Base-by-base conservation (phyloP, 2,113 vertebrate species). In the Istiophorus platypterus region DNA sequence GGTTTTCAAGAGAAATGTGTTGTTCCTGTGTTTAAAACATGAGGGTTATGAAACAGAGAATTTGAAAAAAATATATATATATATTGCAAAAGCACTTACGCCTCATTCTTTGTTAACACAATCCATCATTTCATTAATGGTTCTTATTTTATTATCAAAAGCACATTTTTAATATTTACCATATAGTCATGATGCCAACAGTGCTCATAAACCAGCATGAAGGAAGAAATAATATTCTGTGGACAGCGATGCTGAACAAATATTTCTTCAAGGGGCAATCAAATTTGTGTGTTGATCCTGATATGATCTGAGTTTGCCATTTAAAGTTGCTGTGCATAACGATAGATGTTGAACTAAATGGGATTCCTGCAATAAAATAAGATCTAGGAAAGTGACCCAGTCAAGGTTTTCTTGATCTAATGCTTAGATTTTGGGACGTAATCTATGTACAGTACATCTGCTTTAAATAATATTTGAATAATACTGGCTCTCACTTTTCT, bases 251-350 rank as follows among this genome's bases (percentile, higher is more conserved):
- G 49, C 18, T 7, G 8, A 80, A 26, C 20, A 70, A 45, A 62
- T 31, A 57, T 27, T 62, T 51, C 5, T 37, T 20, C 4, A 41
- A 66, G 31, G 22, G 12, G 34, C 0, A 57, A 15, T 49, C 5
- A 59, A 24, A 27, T 31, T 45, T 39, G 9, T 15, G 24, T 42
- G 14, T 20, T 7, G 1, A 64, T 29, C 13, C 14, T 57, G 34
- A 24, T 4, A 1, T 31, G 4, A n/a, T 75, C 18, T 27, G 9
- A 18, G 15, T 22, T 26, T 17, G 27, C 37, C 27, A 24, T 68
- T 54, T 66, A 29, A 47, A 83, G 26, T 37, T 74, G 73, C 49
- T 92, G 92, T 92, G 87, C 88, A 92, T 87, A 80, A 66, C 42
- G 22, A 63, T 68, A 4, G 42, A 68, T 11, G 83, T 91, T 93